These are phyloP conservation scores for Nettapus auritus DNA, from an alignment of 2,113 vertebrate genomes.

Conservation along the genomic window DNA sequence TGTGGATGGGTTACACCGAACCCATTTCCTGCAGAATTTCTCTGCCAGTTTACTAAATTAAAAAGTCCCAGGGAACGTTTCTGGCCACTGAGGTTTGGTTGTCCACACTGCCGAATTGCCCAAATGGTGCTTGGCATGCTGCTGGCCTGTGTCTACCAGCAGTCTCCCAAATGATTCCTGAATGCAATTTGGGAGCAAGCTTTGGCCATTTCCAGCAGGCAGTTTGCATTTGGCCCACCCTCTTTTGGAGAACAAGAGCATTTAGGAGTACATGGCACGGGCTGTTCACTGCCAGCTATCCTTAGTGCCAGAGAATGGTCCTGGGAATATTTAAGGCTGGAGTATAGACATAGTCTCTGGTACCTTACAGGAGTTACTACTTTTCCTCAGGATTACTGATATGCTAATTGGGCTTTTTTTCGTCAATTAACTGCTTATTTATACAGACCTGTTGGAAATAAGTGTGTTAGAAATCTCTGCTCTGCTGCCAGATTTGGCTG, in stretches of 20 bases:
- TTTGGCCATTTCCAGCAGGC: not conserved
- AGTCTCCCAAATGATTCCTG: not conserved
- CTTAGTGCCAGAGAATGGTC: not conserved
- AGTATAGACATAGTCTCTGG: not conserved
- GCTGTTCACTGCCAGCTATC: not conserved
- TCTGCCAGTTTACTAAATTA: not conserved
- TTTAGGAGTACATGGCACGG: not conserved
- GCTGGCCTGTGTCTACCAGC: not conserved
- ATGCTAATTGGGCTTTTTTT: not conserved
- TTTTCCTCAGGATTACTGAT: not conserved
- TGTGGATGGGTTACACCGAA: not conserved
- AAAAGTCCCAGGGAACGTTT: not conserved
- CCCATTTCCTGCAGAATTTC: not conserved
- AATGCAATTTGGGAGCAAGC: not conserved
- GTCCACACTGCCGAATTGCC: not conserved
- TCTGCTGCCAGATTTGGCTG: not conserved
- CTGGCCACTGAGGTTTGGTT: not conserved
- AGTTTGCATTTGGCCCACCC: not conserved
- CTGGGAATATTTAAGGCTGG: not conserved
- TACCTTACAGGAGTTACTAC: not conserved
- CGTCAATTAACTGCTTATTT: not conserved
- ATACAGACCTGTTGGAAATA: not conserved
- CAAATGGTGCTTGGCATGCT: accelerated
- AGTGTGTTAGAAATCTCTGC: not conserved
- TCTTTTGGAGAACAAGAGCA: not conserved